Conservation (phyloP, 2,113 vertebrate species). For the Alaudala cheleensis region DNA sequence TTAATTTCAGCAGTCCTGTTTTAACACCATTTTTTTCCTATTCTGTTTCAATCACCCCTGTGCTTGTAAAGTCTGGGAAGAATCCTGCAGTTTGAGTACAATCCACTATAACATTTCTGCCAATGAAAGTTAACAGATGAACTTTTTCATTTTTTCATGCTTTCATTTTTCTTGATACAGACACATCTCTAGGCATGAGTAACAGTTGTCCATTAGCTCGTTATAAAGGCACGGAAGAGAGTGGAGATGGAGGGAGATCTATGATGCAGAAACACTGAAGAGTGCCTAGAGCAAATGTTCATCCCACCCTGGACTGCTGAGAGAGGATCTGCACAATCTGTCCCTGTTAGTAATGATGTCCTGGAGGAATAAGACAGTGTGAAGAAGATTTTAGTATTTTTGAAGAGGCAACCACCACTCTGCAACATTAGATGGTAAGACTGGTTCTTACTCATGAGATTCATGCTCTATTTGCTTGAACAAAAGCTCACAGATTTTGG, state of each 20-base stretch:
- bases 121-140: background rate
- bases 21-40: background rate
- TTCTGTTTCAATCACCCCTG: constrained; percentile 2
- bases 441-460: constrained; percentile 11
- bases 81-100: background rate
- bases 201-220: constrained; percentile 24
- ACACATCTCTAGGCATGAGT: constrained; percentile 23
- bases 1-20: constrained; percentile 55
- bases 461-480: background rate
- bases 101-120: background rate
- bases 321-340: constrained; percentile 49
- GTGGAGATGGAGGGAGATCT: constrained; percentile 34
- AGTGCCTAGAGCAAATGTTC: constrained; percentile 50
- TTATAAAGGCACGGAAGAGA: constrained; percentile 18
- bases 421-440: background rate
- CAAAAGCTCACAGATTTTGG: background rate
- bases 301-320: constrained; percentile 21
- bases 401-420: constrained; percentile 34
- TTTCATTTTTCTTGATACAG: constrained; percentile 46
- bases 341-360: constrained; percentile 44
- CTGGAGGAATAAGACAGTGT: background rate
- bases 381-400: constrained; percentile 22
- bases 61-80: background rate
- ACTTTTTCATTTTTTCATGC: background rate
- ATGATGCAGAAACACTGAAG: constrained; percentile 43